Evolutionary conservation across 2,113 vertebrate species (phyloP).

Genomic region (Pomatostomus ruficeps): DNA sequence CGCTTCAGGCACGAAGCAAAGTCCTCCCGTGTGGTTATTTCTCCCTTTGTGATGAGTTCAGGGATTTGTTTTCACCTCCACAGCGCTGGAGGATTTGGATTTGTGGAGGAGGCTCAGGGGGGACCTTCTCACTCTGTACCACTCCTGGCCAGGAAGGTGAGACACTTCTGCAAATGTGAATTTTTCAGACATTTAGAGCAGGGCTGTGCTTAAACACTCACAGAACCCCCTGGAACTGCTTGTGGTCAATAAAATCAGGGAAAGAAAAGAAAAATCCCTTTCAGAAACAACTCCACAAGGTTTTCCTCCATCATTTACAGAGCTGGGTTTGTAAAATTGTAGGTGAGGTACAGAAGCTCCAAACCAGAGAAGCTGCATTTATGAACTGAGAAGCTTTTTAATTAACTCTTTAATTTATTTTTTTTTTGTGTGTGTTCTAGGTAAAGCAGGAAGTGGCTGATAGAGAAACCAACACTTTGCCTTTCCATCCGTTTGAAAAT

Average conservation of each 20-base stretch:
- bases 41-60: not conserved
- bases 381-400: not conserved
- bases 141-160: not conserved
- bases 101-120: not conserved
- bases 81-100: not conserved
- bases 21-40: not conserved
- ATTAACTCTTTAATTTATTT: not conserved
- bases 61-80: not conserved
- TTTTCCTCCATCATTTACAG: not conserved
- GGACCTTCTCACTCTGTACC: not conserved
- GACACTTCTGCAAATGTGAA: not conserved
- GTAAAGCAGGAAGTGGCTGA: slow-evolving; percentile 60
- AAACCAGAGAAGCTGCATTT: not conserved
- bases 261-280: not conserved
- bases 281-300: not conserved
- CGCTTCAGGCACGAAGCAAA: not conserved
- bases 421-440: slow-evolving; percentile 53
- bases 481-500: slow-evolving; percentile 75
- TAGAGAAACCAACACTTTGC: slow-evolving; percentile 82
- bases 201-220: not conserved
- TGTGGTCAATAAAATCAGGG: not conserved
- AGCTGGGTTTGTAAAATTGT: not conserved
- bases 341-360: not conserved
- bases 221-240: not conserved
- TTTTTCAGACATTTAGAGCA: not conserved